A percentile compares a stretch with the other conserved stretches of the same genome.
These are phyloP conservation scores for Actinia tenebrosa DNA, from an alignment of 64 coral and sea anemone species.

Conservation along the genomic window DNA sequence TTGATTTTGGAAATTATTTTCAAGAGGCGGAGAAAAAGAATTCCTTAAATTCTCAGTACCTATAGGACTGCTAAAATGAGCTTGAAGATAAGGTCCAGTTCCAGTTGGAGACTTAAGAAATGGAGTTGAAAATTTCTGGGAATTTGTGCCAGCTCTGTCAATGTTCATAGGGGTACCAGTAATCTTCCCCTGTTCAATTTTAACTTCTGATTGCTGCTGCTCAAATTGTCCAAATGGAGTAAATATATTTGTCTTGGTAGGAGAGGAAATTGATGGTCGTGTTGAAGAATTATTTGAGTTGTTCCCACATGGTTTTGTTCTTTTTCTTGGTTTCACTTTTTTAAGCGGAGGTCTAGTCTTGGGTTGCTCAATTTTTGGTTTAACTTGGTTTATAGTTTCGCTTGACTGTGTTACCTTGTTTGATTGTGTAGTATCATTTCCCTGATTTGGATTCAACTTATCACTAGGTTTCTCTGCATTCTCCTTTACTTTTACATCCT, in stretches of 20 bases:
- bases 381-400: not conserved
- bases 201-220: not conserved
- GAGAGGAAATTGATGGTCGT: not conserved
- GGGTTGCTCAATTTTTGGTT: not conserved
- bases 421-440: not conserved
- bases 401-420: not conserved
- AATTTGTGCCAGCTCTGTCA: not conserved
- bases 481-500: not conserved
- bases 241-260: not conserved
- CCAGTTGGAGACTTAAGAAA: not conserved
- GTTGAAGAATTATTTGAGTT: not conserved
- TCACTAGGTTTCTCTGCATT: not conserved
- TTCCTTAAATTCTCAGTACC: not conserved
- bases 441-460: not conserved
- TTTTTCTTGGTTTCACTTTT: not conserved
- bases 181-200: too few species aligned
- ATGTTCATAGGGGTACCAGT: not conserved
- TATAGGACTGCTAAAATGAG: not conserved
- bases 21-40: not conserved
- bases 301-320: not conserved
- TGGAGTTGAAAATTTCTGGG: not conserved
- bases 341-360: not conserved
- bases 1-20: not conserved
- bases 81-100: not conserved
- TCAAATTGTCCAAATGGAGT: constrained; percentile 18